phyloP scores from a whole-genome alignment of 2,113 vertebrate species.

The Calidris pygmaea region DNA sequence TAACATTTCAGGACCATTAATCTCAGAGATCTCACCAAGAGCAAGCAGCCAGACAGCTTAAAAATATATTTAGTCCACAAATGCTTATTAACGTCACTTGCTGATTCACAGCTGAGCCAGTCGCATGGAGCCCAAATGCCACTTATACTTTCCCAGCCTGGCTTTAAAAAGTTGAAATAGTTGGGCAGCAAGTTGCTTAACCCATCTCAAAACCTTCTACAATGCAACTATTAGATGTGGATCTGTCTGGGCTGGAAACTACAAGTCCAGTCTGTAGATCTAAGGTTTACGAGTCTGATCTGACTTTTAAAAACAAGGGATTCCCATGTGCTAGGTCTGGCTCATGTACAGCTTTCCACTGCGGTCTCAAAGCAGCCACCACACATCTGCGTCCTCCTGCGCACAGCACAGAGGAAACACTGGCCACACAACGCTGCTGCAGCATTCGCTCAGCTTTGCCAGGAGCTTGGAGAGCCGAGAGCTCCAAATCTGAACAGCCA shows the following conservation, averaged over 20 bases:
- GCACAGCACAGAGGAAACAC: not conserved
- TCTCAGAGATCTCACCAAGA: conserved; percentile 20
- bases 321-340: not conserved
- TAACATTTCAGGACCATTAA: conserved; percentile 39
- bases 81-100: conserved; percentile 54
- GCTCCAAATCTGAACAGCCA: not conserved
- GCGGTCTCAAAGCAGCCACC: not conserved
- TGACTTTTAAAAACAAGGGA: not conserved
- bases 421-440: not conserved
- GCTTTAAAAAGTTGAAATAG: not conserved
- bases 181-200: not conserved
- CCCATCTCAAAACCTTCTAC: not conserved
- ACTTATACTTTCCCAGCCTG: conserved; percentile 16
- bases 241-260: not conserved
- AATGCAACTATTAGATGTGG: not conserved
- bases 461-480: not conserved
- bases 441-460: not conserved
- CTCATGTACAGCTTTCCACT: not conserved
- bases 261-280: not conserved
- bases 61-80: conserved; percentile 67
- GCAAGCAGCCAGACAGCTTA: conserved; percentile 48
- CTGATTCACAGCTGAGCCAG: conserved; percentile 52
- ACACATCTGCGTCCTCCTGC: not conserved
- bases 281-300: not conserved
- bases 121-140: not conserved